These are phyloP conservation scores for Fragum sueziense DNA, from an alignment of 2,888 invertebrate species.

Conservation along the genomic window DNA sequence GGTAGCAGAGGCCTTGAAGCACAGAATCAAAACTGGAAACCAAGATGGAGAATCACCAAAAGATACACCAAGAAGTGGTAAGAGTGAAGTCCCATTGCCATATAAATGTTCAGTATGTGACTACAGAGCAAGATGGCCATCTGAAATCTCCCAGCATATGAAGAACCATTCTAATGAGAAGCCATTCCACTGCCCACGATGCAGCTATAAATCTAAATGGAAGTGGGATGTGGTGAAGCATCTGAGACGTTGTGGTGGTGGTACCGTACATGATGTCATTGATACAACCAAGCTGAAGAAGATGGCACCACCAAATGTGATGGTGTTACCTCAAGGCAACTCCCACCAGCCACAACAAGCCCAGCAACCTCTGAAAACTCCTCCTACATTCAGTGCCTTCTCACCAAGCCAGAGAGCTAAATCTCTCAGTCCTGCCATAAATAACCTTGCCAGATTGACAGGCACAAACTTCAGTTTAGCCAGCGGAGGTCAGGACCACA, in stretches of 20 bases:
- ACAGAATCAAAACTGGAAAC: conserved; percentile 52
- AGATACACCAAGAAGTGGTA: conserved; percentile 40
- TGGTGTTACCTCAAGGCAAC: conserved; percentile 71
- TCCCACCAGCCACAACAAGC: conserved; percentile 17
- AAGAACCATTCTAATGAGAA: conserved; percentile 82
- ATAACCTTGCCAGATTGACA: conserved; percentile 21
- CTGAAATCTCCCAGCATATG: conserved; percentile 82
- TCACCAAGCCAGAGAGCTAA: conserved; percentile 37
- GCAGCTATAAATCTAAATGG: conserved; percentile 82
- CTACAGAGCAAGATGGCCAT: conserved; percentile 82
- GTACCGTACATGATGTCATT: conserved; percentile 81
- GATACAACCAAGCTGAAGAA: conserved; percentile 75
- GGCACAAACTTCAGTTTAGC: conserved; percentile 41
- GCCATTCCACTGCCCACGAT: conserved; percentile 81
- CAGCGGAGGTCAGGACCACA: conserved; percentile 36
- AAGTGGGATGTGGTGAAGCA: conserved; percentile 83
- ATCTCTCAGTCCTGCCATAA: conserved; percentile 37
- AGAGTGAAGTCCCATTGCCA: conserved; percentile 73
- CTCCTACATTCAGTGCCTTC: conserved; percentile 44
- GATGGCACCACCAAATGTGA: conserved; percentile 78
- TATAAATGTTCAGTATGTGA: conserved; percentile 81
- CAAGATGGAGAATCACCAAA: conserved; percentile 22
- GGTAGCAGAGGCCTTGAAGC: conserved; percentile 64
- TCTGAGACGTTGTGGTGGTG: conserved; percentile 83
- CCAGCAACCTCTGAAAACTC: conserved; percentile 18